Percentiles rank a stretch among this genome's conserved stretches.
Conservation (phyloP, 2,888 invertebrate genomes). For the Cataglyphis cursor region DNA sequence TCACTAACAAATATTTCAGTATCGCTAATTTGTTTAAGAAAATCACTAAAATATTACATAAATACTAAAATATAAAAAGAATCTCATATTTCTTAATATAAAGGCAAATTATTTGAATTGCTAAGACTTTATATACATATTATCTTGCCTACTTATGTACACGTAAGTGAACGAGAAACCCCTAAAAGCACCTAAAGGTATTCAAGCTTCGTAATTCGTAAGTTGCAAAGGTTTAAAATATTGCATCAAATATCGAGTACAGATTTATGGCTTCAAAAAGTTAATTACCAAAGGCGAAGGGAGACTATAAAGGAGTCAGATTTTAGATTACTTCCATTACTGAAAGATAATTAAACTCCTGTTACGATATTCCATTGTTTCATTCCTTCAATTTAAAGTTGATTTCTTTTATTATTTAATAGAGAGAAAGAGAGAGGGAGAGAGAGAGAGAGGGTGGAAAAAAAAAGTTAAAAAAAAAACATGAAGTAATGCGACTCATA, state of each 20-base stretch:
- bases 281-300: slow-evolving; percentile 18
- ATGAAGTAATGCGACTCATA: slow-evolving; percentile 56
- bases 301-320: not conserved
- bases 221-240: slow-evolving; percentile 55
- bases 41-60: no score
- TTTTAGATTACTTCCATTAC: not conserved
- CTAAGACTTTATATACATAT: no score
- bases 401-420: not conserved
- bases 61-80: no score
- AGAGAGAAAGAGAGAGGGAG: not conserved
- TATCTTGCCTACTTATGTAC: no score
- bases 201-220: not conserved
- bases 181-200: not conserved
- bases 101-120: no score
- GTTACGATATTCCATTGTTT: not conserved
- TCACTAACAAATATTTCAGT: no score
- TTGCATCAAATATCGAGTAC: slow-evolving; percentile 59
- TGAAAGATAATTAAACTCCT: slow-evolving; percentile 4
- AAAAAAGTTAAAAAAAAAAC: slow-evolving; percentile 1
- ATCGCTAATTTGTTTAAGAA: no score
- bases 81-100: no score
- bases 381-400: not conserved
- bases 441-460: not conserved
- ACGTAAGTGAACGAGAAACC: no score
- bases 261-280: slow-evolving; percentile 65